phyloP scores from a whole-genome alignment of 2,113 vertebrate genomes.

The Leuciscus idus region DNA sequence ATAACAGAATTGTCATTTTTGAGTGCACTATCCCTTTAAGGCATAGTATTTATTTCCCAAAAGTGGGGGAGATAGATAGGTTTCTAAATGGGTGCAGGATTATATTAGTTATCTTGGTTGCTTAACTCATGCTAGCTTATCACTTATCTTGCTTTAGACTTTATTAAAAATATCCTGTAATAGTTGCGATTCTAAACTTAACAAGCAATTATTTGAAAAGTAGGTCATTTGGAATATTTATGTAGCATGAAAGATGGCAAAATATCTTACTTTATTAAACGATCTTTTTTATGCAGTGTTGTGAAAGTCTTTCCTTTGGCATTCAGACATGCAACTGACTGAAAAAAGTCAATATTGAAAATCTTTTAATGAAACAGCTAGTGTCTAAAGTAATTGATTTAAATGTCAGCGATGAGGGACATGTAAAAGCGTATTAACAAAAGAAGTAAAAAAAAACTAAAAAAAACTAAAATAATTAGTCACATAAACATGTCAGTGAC shows the following conservation, averaged over 20 bases:
- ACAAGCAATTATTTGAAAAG: not conserved
- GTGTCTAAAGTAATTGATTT: not conserved
- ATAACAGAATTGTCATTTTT: not conserved
- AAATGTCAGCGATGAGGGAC: not conserved
- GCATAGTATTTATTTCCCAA: too few species aligned
- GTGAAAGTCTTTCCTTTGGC: not conserved
- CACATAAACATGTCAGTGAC: constrained; percentile 1
- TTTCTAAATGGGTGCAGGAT: not conserved
- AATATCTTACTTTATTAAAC: not conserved
- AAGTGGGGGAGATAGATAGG: too few species aligned
- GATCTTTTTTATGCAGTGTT: not conserved
- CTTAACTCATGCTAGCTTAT: not conserved
- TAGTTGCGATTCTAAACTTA: not conserved
- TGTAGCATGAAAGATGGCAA: not conserved
- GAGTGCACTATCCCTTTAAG: not conserved
- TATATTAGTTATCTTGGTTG: not conserved
- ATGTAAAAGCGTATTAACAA: constrained; percentile 4
- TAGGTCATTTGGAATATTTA: not conserved
- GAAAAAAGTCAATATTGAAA: not conserved
- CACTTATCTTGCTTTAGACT: not conserved
- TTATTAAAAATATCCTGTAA: not conserved
- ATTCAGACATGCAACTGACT: not conserved
- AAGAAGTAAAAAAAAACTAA: not conserved
- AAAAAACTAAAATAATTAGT: not conserved
- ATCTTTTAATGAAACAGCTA: not conserved